These are phyloP conservation scores for Pempheris klunzingeri DNA, from an alignment of 2,797 vertebrate species.

Conservation along the genomic window DNA sequence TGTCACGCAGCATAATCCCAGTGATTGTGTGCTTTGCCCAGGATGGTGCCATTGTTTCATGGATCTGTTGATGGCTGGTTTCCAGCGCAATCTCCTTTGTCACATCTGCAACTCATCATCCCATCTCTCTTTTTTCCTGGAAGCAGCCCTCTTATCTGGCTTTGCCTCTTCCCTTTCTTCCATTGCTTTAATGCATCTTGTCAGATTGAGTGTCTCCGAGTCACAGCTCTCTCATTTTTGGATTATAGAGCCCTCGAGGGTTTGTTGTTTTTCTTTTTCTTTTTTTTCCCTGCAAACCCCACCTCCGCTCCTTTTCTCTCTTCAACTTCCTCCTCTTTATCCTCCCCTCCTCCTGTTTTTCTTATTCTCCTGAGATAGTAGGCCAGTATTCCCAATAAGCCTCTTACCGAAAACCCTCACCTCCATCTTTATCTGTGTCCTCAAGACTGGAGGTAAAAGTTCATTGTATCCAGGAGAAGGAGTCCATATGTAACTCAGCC, in stretches of 20 bases:
- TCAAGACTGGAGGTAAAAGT: slow-evolving; percentile 38
- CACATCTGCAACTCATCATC: slow-evolving; percentile 78
- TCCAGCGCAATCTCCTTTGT: slow-evolving; percentile 77
- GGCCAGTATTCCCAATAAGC: slow-evolving; percentile 70
- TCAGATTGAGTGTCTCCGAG: slow-evolving; percentile 76
- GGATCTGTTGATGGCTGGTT: slow-evolving; percentile 73
- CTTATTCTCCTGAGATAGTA: slow-evolving; percentile 39
- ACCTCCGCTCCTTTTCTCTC: slow-evolving; percentile 31
- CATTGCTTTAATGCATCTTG: slow-evolving; percentile 75
- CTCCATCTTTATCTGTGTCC: slow-evolving; percentile 55
- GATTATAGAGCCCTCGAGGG: slow-evolving; percentile 74
- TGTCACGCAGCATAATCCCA: slow-evolving; percentile 64
- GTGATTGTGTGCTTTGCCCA: slow-evolving; percentile 60
- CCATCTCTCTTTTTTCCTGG: slow-evolving; percentile 58
- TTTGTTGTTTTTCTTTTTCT: slow-evolving; percentile 51
- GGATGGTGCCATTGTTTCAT: slow-evolving; percentile 74
- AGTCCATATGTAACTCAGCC: slow-evolving; percentile 40
- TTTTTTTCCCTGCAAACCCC: slow-evolving; percentile 36
- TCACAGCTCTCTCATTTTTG: slow-evolving; percentile 73
- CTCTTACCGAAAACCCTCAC: slow-evolving; percentile 75
- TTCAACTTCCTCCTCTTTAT: slow-evolving; percentile 49
- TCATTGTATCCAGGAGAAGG: neutral
- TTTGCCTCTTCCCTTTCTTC: slow-evolving; percentile 66
- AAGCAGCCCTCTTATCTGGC: slow-evolving; percentile 69
- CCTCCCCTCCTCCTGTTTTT: slow-evolving; percentile 14